phyloP scores from a whole-genome alignment of 2,888 invertebrate genomes.

The Horisme vitalbata region DNA sequence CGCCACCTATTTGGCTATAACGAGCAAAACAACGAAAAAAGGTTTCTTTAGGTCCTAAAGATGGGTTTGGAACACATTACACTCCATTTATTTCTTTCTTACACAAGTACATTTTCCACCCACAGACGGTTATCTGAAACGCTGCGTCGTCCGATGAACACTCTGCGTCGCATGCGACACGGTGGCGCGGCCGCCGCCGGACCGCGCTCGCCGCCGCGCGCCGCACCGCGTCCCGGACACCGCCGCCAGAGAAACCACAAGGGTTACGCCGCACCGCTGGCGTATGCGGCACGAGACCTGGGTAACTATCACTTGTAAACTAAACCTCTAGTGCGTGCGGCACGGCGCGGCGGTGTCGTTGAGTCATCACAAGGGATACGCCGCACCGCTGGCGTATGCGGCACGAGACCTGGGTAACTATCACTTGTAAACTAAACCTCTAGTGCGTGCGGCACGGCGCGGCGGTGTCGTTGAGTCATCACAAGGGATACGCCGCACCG shows the following conservation, averaged over 20 bases:
- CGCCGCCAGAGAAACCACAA: slow-evolving; percentile 60
- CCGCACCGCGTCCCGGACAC: slow-evolving; percentile 49
- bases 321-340: slow-evolving; percentile 26
- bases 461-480: slow-evolving; percentile 53
- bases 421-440: too few relatives aligned
- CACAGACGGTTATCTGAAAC: slow-evolving; percentile 93
- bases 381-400: slow-evolving; percentile 57
- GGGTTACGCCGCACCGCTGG: slow-evolving; percentile 64
- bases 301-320: too few relatives aligned
- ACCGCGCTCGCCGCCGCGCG: slow-evolving; percentile 42
- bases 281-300: slow-evolving; percentile 55
- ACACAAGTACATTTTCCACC: background rate
- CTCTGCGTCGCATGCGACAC: slow-evolving; percentile 89
- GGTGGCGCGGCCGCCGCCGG: slow-evolving; percentile 50
- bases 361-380: slow-evolving; percentile 65
- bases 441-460: slow-evolving; percentile 41
- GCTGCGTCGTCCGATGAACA: slow-evolving; percentile 94
- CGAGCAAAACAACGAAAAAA: too few relatives aligned
- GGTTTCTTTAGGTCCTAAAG: too few relatives aligned
- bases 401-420: slow-evolving; percentile 64
- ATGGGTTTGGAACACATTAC: too few relatives aligned
- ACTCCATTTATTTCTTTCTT: background rate
- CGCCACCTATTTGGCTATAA: too few relatives aligned
- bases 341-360: slow-evolving; percentile 51
- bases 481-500: slow-evolving; percentile 70